Evolutionary conservation across 2,888 invertebrate genomes (phyloP), one percentile per base, ranked within the genome.

Genomic region (Acrobeloides nanus): DNA sequence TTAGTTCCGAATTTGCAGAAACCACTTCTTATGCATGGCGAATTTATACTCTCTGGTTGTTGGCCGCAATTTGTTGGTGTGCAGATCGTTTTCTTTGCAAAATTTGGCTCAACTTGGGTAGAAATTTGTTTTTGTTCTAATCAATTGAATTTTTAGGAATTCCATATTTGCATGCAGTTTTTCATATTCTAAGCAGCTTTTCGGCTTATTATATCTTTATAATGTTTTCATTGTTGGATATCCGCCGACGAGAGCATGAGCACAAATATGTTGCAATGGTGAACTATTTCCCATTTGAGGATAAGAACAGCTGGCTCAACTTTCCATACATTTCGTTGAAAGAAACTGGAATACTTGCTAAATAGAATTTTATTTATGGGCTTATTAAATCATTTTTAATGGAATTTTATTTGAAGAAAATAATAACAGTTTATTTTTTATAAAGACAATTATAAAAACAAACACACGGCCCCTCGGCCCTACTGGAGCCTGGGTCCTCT

Each of bases 211-310:
- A 66, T 18, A 58, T 68, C 35, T 70, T 69, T 54, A 57, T 69
- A 23, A 70, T 69, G 68, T 69, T 70, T 55, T 63, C 64, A 7
- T 55, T 68, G 51, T 57, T 69, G 23, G 69, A 69, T 48, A 68
- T 69, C 46, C 57, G 62, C 25, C 54, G 58, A 12, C 51, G 68
- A 18, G 8, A n/a, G 8, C 42, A 54, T 10, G 47, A 58, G 39
- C 69, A 69, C 50, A 53, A 51, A 48, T 68, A 57, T 38, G 18
- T 25, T 18, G 56, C 61, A 12, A 32, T 38, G 18, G 44, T 58
- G 20, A 46, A 44, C 23, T 54, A 58, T 24, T 58, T 58, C 38
- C 58, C 61, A 10, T 27, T 26, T 12, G 54, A 32, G 4, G 20
- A 21, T 15, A 23, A 35, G 35, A 15, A 18, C 10, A 45, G 17